Base-by-base conservation (phyloP, 2,888 invertebrate genomes). In the Athalia cordata region DNA sequence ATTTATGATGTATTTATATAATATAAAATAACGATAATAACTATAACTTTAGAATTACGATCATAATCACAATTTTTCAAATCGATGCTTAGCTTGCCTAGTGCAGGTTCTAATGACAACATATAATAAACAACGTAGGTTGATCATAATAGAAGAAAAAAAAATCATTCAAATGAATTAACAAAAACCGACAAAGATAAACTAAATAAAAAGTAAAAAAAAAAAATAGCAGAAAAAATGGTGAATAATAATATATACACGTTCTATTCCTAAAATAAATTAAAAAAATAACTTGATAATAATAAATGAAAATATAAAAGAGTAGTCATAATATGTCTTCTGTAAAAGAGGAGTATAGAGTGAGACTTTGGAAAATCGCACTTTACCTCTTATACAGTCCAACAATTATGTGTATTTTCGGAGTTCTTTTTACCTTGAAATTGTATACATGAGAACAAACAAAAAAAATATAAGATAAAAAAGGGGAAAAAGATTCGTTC, bases 321-420 rank as follows among this genome's bases (percentile, higher is more conserved):
- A 66, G 29, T 66, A 7, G 47, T 49, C 47, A 52, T 47, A 68
- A 11, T 43, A 61, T 6, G 61, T 61, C 3, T 59, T 5, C 6
- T n/a, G 3, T 47, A 29, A 45, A 62, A 74, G n/a, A 13, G n/a
- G 75, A 75, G 52, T 61, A 15, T 64, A 52, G 75, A 29, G 49
- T 62, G 75, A 29, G 29, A 75, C 62, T 75, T 50, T 62, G 75
- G 75, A 64, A 75, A 75, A 62, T 75, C 75, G 75, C 50, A 50
- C 75, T 64, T 29, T 43, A 62, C 62, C 52, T 64, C 75, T 75
- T 75, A 15, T 29, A 29, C 29, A 75, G 29, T 29, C 11, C 9
- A 15, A n/a, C 43, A 62, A 64, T 11, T 7, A 75, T 75, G 62
- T 75, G 62, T 75, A 29, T 75, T 75, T 75, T 75, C 47, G 74